Evolutionary conservation across 1,140 invertebrate genomes (phyloP), one percentile per base, ranked within the genome.

Genomic region (Campodea augens): DNA sequence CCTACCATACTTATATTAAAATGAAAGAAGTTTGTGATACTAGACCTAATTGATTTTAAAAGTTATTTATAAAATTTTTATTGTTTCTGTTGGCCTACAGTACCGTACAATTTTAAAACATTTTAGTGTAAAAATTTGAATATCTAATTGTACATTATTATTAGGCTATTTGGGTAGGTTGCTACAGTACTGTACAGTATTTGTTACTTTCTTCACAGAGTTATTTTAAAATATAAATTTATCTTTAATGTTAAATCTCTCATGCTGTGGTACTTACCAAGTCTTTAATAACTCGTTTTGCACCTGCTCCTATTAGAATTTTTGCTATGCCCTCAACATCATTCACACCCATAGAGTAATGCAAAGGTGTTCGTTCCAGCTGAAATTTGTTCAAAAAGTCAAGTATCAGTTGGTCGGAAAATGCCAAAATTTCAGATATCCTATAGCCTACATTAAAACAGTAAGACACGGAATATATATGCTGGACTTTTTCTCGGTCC

Each of bases 291-390:
- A 78, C 73, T 42, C 84, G 67, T 57, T 81, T 81, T 20, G 84
- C 81, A 13, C 86, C 86, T 1, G 77, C 73, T 57, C 78, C 73
- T 20, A 88, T 84, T 1, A 89, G 63, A 41, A 88, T 74, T 43
- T 72, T 69, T 52, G 80, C 86, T 13, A 88, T 63, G 2, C 71
- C 68, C 62, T 89, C 84, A 29, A 88, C 78, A 44, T 80, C 74
- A 38, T 81, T 78, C 2, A 85, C 73, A 12, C 81, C 86, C 84
- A 90, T 86, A 0, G 86, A 83, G 58, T 89, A 90, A 60, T 90
- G 86, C 23, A 90, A 63, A 4, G 83, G 74, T 1, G 81, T 86
- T 54, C 85, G 71, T 55, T 87, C 81, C 62, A 91, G 58, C 85
- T 90, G 59, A 38, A 59, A 68, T 20, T n/a, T n/a, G n/a, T n/a